Base-by-base conservation (phyloP, 92 coral and sea anemone species). In the Phenganax stokvisi region DNA sequence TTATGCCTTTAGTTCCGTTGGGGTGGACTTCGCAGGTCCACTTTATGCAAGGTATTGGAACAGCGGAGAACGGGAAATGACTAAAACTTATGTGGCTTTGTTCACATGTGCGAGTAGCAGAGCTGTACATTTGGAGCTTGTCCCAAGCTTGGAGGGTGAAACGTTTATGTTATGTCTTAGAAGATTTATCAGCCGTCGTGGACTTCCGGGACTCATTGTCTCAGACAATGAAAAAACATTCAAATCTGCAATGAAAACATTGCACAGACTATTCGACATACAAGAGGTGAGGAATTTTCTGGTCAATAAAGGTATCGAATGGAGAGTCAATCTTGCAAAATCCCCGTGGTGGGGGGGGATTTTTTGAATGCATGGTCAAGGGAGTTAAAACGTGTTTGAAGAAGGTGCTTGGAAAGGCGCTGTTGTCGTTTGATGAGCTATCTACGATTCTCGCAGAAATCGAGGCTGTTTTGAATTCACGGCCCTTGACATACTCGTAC, bases 381-480 rank as follows among this genome's bases (percentile, higher is more conserved):
- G 79, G 54, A 68, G 89, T 81, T 47, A 89, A 89, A 73, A 76
- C 85, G 62, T 67, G 84, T 65, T 84, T 89, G 72, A 79, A 63
- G 65, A 89, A 89, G 77, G 76, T 81, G n/a, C 74, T 86, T 44
- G 83, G 86, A 51, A 86, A 84, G 51, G 85, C 90, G 29, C 85
- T 72, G 86, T 71, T 88, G 56, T 74, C 82, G 52, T 88, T 75
- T 51, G 89, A 88, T 53, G 88, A 90, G 55, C 84, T 86, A 51
- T 73, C 71, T 51, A 90, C 89, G 47, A 84, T 88, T 70, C 81
- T 86, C 28, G 85, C 81, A 25, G 88, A 88, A 75, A 86, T 88
- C 56, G 84, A 90, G 79, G 91, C 87, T 56, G 86, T 87, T 31
- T 60, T 88, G 59, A 90, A 87, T 76, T 87, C 89, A 17, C 81